A percentile compares a stretch with the other conserved stretches of the same genome.
Evolutionary conservation across 2,888 invertebrate genomes (phyloP).

Genomic region (Polymixis lichenea): DNA sequence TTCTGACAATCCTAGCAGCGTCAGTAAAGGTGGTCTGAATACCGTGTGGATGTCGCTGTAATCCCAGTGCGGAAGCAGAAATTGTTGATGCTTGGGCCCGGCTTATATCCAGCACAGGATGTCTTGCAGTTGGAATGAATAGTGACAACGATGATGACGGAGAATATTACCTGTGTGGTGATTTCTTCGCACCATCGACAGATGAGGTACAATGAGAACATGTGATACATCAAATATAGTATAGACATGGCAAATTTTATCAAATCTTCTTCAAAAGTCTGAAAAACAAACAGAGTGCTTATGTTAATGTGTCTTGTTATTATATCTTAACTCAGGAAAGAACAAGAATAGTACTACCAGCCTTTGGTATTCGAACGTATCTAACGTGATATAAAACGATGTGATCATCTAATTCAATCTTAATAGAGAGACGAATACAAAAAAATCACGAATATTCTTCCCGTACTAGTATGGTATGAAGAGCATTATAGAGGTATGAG

Average conservation of each 20-base stretch:
- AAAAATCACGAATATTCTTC: background rate
- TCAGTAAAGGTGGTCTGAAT: background rate
- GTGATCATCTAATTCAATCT: background rate
- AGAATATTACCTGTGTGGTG: conserved; percentile 76
- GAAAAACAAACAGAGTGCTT: conserved; percentile 52
- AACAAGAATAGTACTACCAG: background rate
- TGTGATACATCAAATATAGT: conserved; percentile 81
- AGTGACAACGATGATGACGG: background rate
- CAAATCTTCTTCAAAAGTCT: conserved; percentile 77
- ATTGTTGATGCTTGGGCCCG: background rate
- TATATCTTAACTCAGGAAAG: background rate
- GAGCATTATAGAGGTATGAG: too few species aligned
- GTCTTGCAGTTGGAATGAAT: background rate
- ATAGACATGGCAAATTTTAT: conserved; percentile 81
- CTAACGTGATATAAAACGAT: background rate
- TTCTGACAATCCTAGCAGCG: too few species aligned
- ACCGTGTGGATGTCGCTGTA: background rate
- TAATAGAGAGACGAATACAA: background rate
- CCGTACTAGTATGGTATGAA: too few species aligned
- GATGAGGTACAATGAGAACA: conserved; percentile 81
- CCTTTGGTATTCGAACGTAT: background rate
- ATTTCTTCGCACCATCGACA: conserved; percentile 87
- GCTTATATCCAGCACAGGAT: background rate
- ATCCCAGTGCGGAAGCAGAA: background rate
- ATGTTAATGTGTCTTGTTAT: background rate